Percentiles rank a stretch among this genome's conserved stretches.
Conservation (phyloP, 2,888 invertebrate species). For the Germaria angustata region DNA sequence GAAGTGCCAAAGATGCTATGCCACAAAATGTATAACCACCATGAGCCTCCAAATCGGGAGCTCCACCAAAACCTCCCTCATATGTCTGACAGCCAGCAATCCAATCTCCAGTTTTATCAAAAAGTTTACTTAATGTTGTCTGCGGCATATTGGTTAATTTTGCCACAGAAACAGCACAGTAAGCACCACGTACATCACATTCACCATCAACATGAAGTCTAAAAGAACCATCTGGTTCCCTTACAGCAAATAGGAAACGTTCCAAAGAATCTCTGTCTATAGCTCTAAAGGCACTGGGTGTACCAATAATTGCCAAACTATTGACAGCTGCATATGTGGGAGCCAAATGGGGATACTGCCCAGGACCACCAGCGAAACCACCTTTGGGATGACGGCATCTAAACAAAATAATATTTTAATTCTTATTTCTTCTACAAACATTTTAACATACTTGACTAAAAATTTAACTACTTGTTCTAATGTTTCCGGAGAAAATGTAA, state of each 20-base stretch:
- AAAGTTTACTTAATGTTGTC: conserved; percentile 87
- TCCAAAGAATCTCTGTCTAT: conserved; percentile 88
- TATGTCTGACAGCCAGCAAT: conserved; percentile 97
- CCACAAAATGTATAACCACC: conserved; percentile 99
- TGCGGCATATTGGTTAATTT: conserved; percentile 86
- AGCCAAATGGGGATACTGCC: conserved; percentile 95
- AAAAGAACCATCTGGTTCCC: conserved; percentile 93
- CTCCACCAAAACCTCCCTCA: conserved; percentile 98
- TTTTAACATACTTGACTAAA: conserved; percentile 81
- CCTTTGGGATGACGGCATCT: conserved; percentile 82
- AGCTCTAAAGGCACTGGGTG: conserved; percentile 91
- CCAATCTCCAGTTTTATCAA: conserved; percentile 94
- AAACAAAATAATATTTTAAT: not conserved
- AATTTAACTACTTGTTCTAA: conserved; percentile 83
- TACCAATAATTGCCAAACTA: conserved; percentile 93
- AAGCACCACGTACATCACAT: conserved; percentile 96
- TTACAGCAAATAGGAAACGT: conserved; percentile 89
- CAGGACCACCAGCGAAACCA: conserved; percentile 97
- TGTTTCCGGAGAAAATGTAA: conserved; percentile 82
- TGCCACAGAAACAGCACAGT: conserved; percentile 96
- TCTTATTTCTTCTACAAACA: not conserved
- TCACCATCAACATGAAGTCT: conserved; percentile 95
- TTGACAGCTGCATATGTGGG: conserved; percentile 98
- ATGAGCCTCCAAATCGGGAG: conserved; percentile 97
- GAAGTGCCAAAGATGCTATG: conserved; percentile 91